Evolutionary conservation across 2,888 invertebrate genomes (phyloP).

Genomic region (Brachylomia viminalis): DNA sequence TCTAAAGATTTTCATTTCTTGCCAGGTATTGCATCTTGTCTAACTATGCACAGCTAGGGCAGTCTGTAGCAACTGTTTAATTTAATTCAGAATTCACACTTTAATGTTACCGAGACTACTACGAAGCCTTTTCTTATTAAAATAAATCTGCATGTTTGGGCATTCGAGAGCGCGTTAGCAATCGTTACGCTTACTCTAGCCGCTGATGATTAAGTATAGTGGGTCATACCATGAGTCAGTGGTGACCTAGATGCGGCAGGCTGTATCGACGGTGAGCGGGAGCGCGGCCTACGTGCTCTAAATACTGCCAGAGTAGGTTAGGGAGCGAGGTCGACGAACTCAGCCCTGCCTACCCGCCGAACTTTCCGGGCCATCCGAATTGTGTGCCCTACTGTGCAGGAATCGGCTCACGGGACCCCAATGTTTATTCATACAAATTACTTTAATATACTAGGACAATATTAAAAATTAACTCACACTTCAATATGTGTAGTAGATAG

Average conservation of each 20-base stretch:
- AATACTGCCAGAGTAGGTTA: conserved; percentile 88
- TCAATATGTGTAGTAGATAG: not conserved
- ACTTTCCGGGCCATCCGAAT: conserved; percentile 80
- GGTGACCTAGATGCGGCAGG: conserved; percentile 87
- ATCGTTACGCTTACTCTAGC: conserved; percentile 65
- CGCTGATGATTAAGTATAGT: conserved; percentile 84
- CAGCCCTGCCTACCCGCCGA: conserved; percentile 77
- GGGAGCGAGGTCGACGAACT: conserved; percentile 87
- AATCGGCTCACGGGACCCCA: conserved; percentile 51
- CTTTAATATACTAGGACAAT: conserved; percentile 29
- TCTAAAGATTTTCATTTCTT: conserved; percentile 20
- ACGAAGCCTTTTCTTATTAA: conserved; percentile 29
- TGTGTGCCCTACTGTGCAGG: conserved; percentile 63
- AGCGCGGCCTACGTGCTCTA: conserved; percentile 85
- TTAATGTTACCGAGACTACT: conserved; percentile 23
- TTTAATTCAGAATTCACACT: conserved; percentile 19
- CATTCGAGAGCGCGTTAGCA: conserved; percentile 65
- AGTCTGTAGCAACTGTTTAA: conserved; percentile 13
- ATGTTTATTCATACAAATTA: conserved; percentile 56
- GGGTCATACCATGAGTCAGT: conserved; percentile 85
- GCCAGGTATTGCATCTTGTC: conserved; percentile 9
- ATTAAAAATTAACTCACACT: conserved; percentile 2
- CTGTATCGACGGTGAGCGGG: conserved; percentile 82
- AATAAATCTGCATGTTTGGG: conserved; percentile 65
- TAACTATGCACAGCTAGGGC: conserved; percentile 1